Evolutionary conservation across 2,888 invertebrate genomes (phyloP).

Genomic region (Eristalis tenax): DNA sequence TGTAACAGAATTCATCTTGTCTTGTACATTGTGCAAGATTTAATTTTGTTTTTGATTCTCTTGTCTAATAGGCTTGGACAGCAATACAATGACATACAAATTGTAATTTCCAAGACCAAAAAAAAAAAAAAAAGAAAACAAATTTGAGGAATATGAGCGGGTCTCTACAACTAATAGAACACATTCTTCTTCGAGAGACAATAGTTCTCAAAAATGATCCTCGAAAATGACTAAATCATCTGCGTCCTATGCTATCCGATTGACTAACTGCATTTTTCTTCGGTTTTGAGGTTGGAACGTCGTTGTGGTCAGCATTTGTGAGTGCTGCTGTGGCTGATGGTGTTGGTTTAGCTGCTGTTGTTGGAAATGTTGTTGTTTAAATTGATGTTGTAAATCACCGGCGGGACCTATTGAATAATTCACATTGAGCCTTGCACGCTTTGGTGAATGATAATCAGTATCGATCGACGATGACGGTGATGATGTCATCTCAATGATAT

Average conservation of each 20-base stretch:
- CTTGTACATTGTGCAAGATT: not conserved
- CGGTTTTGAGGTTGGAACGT: slow-evolving; percentile 82
- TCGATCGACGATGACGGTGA: slow-evolving; percentile 78
- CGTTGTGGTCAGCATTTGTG: slow-evolving; percentile 64
- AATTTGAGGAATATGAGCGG: slow-evolving; percentile 22
- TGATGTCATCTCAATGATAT: slow-evolving; percentile 75
- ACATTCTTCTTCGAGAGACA: slow-evolving; percentile 17
- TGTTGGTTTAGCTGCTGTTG: slow-evolving; percentile 68
- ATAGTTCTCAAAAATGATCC: slow-evolving; percentile 55
- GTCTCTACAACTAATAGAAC: slow-evolving; percentile 38
- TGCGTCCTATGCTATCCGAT: slow-evolving; percentile 80
- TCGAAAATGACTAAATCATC: slow-evolving; percentile 65
- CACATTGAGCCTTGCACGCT: slow-evolving; percentile 79
- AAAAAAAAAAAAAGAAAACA: not conserved
- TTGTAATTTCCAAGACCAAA: not conserved
- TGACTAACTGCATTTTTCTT: slow-evolving; percentile 85
- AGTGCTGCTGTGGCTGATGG: slow-evolving; percentile 72
- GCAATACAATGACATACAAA: not conserved
- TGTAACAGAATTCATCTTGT: slow-evolving; percentile 10
- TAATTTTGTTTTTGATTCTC: slow-evolving; percentile 1
- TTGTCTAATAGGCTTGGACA: not conserved
- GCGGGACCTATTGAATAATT: slow-evolving; percentile 82
- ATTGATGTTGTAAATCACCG: slow-evolving; percentile 78
- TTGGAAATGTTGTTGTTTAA: slow-evolving; percentile 74
- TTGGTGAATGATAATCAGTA: slow-evolving; percentile 82